A percentile compares a stretch with the other conserved stretches of the same genome.
phyloP scores from a whole-genome alignment of 2,888 invertebrate genomes.

The Steinernema carpocapsae region DNA sequence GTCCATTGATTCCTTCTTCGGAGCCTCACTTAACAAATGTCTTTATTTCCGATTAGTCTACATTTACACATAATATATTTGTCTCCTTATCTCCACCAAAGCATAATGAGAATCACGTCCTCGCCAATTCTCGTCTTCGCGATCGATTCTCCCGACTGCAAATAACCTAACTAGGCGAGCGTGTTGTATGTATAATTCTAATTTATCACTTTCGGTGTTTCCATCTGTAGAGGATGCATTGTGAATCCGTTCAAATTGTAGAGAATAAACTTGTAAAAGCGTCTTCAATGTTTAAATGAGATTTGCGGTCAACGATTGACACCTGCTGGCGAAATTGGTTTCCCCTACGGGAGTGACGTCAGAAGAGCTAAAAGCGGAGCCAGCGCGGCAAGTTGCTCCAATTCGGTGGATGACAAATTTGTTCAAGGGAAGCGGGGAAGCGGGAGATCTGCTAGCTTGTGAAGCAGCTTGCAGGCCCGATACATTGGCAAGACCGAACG shows the following conservation, averaged over 20 bases:
- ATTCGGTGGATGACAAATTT: too few relatives aligned
- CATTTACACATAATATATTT: constrained; percentile 3
- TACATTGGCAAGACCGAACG: too few relatives aligned
- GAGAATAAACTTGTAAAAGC: constrained; percentile 32
- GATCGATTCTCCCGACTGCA: constrained; percentile 28
- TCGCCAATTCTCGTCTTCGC: neutral
- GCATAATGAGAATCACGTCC: constrained; percentile 27
- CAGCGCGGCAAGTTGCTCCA: too few relatives aligned
- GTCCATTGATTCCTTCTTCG: neutral
- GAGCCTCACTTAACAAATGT: constrained; percentile 32
- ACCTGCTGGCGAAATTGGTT: too few relatives aligned
- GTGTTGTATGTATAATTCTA: constrained; percentile 33
- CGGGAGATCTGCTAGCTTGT: too few relatives aligned
- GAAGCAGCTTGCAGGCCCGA: too few relatives aligned
- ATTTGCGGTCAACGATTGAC: too few relatives aligned
- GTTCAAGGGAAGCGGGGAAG: too few relatives aligned
- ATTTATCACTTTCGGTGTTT: constrained; percentile 18
- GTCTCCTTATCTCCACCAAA: constrained; percentile 5
- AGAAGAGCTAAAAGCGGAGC: too few relatives aligned
- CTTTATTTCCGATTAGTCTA: constrained; percentile 12
- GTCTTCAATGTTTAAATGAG: too few relatives aligned
- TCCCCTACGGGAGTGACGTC: too few relatives aligned
- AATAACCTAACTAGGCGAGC: constrained; percentile 28
- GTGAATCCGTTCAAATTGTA: constrained; percentile 11
- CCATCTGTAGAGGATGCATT: constrained; percentile 15